These are phyloP conservation scores for Stomatorhinus walkeri DNA, from an alignment of 2,797 vertebrate species.

Conservation along the genomic window DNA sequence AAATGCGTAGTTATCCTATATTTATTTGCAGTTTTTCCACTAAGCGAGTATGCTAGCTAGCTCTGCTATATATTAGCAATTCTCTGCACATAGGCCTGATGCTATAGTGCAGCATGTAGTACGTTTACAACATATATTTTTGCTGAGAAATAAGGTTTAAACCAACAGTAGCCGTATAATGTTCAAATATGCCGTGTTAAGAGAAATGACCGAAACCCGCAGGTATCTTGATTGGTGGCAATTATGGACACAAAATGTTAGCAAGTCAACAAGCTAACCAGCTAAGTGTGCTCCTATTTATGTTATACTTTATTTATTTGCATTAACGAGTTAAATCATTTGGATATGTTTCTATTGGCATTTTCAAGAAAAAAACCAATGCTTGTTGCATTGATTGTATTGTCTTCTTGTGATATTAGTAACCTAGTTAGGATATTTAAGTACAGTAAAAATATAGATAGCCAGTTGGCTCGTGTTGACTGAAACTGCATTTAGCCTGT, in stretches of 20 bases:
- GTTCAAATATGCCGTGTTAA: neutral
- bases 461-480: neutral
- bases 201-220: neutral
- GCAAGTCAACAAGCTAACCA: constrained; percentile 1
- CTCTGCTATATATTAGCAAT: neutral
- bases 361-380: neutral
- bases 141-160: neutral
- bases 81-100: constrained; percentile 1
- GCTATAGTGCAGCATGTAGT: neutral
- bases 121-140: neutral
- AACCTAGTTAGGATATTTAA: neutral
- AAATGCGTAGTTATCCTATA: neutral
- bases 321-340: neutral
- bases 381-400: neutral
- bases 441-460: neutral
- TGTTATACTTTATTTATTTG: neutral
- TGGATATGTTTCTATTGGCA: neutral
- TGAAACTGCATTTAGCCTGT: constrained; percentile 9
- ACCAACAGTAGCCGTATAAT: neutral
- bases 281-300: neutral
- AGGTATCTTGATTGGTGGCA: neutral
- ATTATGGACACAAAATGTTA: neutral
- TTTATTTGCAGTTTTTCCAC: neutral
- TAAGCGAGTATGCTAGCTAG: constrained; percentile 10
- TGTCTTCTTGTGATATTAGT: neutral